Evolutionary conservation across 2,797 vertebrate species (phyloP), one percentile per base, ranked within the genome.

Genomic region (Siniperca scherzeri): DNA sequence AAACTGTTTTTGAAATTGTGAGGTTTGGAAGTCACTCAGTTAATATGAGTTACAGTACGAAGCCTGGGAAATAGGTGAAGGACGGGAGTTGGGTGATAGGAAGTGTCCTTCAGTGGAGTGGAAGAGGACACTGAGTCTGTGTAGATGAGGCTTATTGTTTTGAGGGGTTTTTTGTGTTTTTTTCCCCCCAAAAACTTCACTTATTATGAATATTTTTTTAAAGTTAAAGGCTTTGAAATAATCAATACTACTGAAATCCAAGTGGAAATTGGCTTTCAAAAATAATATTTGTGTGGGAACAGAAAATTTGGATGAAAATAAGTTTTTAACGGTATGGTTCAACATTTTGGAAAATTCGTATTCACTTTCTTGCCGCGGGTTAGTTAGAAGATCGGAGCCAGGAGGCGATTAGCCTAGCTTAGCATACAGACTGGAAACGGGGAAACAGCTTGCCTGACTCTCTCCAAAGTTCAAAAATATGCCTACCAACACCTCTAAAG

Each of bases 31-130:
- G 71, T 75, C 27, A 36, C 65, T 70, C 57, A 25, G 68, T 64
- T 46, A 10, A 52, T 83, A 13, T 62, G 60, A 84, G 84, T 78
- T 84, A 86, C 85, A 89, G 82, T 87, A 74, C 13, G 8, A 77
- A 70, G 76, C 21, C 52, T 48, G 53, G 74, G 56, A 38, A n/a
- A 21, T 0, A 6, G 42, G 65, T 46, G 46, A 66, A 60, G 57
- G 68, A 22, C 3, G 13, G 44, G 38, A 17, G 53, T 6, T 6
- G 11, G 57, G 12, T 22, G 36, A 61, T 3, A 21, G 75, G 13
- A 75, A 30, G 3, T n/a, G 62, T 56, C 67, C 42, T 67, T 55
- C 19, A 12, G 46, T 50, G 44, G 38, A 16, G 14, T 30, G 9
- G 5, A 40, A 33, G 25, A 55, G 59, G 40, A 57, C 38, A 50